Percentiles rank a stretch among this genome's conserved stretches.
These are phyloP conservation scores for Falco naumanni DNA, from an alignment of 2,797 vertebrate species.

Conservation along the genomic window DNA sequence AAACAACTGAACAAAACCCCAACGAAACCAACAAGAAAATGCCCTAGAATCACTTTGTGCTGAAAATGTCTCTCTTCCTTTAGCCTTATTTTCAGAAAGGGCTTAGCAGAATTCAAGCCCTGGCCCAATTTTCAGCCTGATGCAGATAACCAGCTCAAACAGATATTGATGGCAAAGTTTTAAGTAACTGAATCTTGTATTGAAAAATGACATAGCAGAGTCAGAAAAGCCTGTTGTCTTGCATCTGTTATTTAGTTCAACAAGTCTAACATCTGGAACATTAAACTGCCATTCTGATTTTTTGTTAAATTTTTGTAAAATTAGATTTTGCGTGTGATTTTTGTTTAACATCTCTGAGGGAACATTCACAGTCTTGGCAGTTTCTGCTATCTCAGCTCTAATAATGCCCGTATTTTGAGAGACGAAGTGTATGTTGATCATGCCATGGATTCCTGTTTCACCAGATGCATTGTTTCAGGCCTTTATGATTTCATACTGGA, in stretches of 20 bases:
- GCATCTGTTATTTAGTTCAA: conserved; percentile 53
- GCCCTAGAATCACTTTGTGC: not conserved
- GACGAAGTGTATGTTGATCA: conserved; percentile 33
- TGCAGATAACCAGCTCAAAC: not conserved
- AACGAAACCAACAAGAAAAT: not conserved
- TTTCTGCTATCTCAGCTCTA: conserved; percentile 39
- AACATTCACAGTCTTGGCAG: conserved; percentile 35
- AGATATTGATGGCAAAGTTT: not conserved
- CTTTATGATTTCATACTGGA: conserved; percentile 55
- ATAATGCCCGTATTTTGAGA: conserved; percentile 52
- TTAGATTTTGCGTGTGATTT: conserved; percentile 37
- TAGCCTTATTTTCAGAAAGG: not conserved
- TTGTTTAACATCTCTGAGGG: conserved; percentile 27
- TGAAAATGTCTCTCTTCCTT: not conserved
- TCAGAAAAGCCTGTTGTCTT: conserved; percentile 15
- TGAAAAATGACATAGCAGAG: not conserved
- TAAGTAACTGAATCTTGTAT: not conserved
- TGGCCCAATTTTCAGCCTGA: not conserved
- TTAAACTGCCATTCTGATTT: conserved; percentile 36
- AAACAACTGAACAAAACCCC: accelerated
- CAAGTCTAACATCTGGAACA: conserved; percentile 49
- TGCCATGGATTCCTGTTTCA: conserved; percentile 14
- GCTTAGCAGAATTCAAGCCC: not conserved
- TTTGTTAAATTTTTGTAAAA: conserved; percentile 61
- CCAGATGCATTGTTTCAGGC: conserved; percentile 53